These are phyloP conservation scores for Yasuhikotakia modesta DNA, from an alignment of 2,797 vertebrate species.

Conservation along the genomic window DNA sequence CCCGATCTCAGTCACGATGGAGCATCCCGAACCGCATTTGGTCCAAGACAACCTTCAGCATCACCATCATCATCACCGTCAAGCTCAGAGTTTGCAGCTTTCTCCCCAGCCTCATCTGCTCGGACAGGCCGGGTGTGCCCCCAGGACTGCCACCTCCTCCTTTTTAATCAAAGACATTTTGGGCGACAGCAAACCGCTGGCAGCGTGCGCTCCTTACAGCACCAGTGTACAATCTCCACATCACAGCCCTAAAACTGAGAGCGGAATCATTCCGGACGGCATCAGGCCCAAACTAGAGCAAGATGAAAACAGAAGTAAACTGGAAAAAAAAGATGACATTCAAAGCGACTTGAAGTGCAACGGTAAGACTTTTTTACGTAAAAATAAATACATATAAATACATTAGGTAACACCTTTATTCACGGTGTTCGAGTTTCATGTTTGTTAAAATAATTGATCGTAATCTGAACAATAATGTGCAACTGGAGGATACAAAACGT, in stretches of 20 bases:
- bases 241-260: conserved; percentile 91
- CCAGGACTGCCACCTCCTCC: conserved; percentile 94
- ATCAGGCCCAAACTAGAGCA: conserved; percentile 95
- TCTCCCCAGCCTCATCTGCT: conserved; percentile 78
- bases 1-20: conserved; percentile 94
- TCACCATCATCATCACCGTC: conserved; percentile 77
- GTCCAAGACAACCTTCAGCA: conserved; percentile 84
- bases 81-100: conserved; percentile 74
- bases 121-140: conserved; percentile 85
- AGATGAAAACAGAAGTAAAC: conserved; percentile 88
- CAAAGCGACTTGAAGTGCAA: conserved; percentile 92
- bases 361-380: conserved; percentile 77
- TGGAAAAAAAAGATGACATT: conserved; percentile 90
- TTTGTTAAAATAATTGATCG: not conserved
- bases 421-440: not conserved
- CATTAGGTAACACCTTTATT: not conserved
- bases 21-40: conserved; percentile 85
- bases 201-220: conserved; percentile 97
- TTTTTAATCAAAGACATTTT: conserved; percentile 99
- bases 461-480: not conserved
- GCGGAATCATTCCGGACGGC: conserved; percentile 82
- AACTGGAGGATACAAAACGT: not conserved
- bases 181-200: conserved; percentile 97
- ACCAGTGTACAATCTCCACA: conserved; percentile 92
- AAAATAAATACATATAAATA: not conserved